Conservation (phyloP, 2,113 vertebrate species). For the Procavia capensis region DNA sequence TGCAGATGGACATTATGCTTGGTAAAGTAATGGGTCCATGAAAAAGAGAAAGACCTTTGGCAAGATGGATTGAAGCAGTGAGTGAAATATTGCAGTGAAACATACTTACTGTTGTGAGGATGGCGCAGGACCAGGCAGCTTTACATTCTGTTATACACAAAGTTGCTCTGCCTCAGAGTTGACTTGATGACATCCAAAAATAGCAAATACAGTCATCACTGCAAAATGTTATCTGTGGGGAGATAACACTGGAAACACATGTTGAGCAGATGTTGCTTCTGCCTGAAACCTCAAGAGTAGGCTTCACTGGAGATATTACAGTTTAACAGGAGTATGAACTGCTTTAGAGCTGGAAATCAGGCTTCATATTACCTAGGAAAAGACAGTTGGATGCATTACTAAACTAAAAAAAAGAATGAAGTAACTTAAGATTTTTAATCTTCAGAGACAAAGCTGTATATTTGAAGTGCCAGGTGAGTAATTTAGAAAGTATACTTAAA, state of each 20-base stretch:
- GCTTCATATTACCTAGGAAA: neutral
- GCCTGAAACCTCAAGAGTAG: neutral
- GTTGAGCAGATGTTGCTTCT: neutral
- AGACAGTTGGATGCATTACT: neutral
- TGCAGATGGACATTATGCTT: no score
- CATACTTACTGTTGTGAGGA: no score
- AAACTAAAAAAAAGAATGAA: neutral
- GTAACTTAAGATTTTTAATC: neutral
- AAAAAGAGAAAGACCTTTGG: no score
- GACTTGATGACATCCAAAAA: no score
- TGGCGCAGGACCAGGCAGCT: no score
- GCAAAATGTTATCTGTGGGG: neutral
- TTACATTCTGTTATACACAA: no score
- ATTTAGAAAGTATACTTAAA: conserved; percentile 19
- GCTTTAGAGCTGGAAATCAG: neutral
- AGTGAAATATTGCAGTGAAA: no score
- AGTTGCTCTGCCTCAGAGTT: no score
- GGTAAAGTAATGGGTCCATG: no score
- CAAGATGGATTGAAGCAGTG: no score
- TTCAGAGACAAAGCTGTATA: neutral
- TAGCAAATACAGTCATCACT: neutral
- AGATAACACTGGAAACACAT: neutral
- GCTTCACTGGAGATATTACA: neutral
- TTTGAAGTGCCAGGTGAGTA: neutral
- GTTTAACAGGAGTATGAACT: neutral